Conservation (phyloP, 2,888 invertebrate genomes). For the Stegophylla sp. region DNA sequence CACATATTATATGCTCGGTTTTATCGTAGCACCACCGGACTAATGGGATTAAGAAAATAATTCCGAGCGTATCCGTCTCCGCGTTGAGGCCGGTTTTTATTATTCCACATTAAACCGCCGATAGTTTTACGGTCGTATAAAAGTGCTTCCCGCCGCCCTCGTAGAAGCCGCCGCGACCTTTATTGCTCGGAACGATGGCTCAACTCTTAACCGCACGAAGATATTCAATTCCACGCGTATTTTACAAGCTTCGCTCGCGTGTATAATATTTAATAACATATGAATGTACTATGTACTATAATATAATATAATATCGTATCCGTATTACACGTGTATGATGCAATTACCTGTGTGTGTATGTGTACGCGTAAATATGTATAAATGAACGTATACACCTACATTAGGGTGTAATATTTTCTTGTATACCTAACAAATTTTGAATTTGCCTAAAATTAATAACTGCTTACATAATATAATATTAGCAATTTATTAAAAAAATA, state of each 20-base stretch:
- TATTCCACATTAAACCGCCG: constrained; percentile 39
- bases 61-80: not conserved
- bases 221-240: constrained; percentile 19
- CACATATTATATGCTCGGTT: constrained; percentile 22
- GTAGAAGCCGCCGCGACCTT: constrained; percentile 15
- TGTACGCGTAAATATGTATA: not conserved
- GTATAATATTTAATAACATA: not conserved
- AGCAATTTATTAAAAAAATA: too few relatives aligned
- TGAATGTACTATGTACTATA: not conserved
- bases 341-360: not conserved
- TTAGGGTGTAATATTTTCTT: too few relatives aligned
- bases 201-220: constrained; percentile 36
- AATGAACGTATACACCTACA: too few relatives aligned
- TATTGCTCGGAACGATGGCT: constrained; percentile 20
- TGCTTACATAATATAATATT: too few relatives aligned
- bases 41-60: constrained; percentile 56
- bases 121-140: constrained; percentile 52
- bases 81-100: constrained; percentile 27
- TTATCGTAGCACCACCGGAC: constrained; percentile 32
- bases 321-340: not conserved
- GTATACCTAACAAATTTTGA: too few relatives aligned
- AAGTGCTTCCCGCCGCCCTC: constrained; percentile 20
- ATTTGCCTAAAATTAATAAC: too few relatives aligned
- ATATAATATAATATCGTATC: not conserved
- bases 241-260: not conserved